A percentile compares a stretch with the other conserved stretches of the same genome.
These are phyloP conservation scores for Sorex fumeus DNA, from an alignment of 2,113 vertebrate genomes.

Conservation along the genomic window DNA sequence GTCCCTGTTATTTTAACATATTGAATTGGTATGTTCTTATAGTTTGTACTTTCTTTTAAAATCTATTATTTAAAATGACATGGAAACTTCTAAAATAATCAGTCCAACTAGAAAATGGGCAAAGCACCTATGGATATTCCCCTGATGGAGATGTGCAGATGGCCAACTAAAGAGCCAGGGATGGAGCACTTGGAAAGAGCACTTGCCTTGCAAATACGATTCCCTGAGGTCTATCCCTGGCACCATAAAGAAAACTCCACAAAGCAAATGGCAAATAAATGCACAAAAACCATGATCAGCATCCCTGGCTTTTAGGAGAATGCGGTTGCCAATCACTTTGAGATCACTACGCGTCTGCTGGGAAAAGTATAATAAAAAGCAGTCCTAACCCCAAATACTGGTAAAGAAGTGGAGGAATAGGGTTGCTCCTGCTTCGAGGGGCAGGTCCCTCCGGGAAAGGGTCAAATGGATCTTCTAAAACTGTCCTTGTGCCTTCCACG, in stretches of 20 bases:
- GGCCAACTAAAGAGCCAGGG: too few species aligned
- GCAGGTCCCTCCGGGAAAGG: neutral
- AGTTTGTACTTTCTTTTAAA: too few species aligned
- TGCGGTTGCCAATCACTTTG: neutral
- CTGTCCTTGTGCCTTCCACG: neutral
- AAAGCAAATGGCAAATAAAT: neutral
- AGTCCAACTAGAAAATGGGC: too few species aligned
- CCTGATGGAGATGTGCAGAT: neutral
- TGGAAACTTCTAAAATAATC: too few species aligned
- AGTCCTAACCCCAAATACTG: neutral
- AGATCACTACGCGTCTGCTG: neutral
- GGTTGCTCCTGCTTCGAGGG: neutral
- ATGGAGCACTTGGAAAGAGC: too few species aligned
- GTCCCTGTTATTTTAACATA: too few species aligned
- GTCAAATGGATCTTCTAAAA: neutral
- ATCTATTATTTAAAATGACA: too few species aligned
- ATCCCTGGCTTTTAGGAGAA: neutral
- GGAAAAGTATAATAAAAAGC: slow-evolving; percentile 21
- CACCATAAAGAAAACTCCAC: too few species aligned
- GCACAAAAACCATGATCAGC: neutral
- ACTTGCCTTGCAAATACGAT: too few species aligned
- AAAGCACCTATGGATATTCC: neutral
- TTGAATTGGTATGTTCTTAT: too few species aligned
- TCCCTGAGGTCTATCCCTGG: too few species aligned
- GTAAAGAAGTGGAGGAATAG: slow-evolving; percentile 14